phyloP scores from a whole-genome alignment of 2,797 vertebrate species.

The Mustela erminea region DNA sequence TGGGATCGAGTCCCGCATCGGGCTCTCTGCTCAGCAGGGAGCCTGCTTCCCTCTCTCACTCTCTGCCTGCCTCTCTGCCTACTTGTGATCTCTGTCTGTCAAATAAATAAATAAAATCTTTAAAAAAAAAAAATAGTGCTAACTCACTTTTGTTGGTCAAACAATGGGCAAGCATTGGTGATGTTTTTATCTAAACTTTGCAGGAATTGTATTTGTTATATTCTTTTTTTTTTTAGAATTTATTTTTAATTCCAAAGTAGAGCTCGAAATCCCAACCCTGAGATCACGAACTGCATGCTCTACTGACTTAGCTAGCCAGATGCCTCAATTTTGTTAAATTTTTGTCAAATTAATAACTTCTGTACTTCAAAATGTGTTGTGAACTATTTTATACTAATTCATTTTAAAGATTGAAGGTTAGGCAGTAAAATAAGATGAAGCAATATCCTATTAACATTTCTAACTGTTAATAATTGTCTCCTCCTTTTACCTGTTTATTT shows the following conservation, averaged over 20 bases:
- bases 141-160: neutral
- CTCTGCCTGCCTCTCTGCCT: no score
- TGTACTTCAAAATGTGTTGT: neutral
- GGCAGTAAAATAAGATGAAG: neutral
- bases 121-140: slow-evolving; percentile 25
- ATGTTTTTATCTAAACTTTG: slow-evolving; percentile 54
- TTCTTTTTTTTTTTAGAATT: neutral
- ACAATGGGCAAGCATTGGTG: neutral
- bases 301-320: neutral
- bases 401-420: slow-evolving; percentile 52
- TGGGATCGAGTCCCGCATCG: no score
- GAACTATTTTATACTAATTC: slow-evolving; percentile 41
- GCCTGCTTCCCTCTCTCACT: no score
- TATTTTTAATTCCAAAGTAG: neutral
- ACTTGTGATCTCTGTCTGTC: no score
- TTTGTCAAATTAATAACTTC: slow-evolving; percentile 48
- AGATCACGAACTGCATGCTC: neutral
- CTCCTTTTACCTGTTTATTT: slow-evolving; percentile 48
- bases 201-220: slow-evolving; percentile 12
- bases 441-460: slow-evolving; percentile 7
- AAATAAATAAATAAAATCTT: no score
- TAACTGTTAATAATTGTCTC: neutral
- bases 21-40: no score
- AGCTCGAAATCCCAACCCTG: neutral
- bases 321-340: neutral